Percentiles rank a stretch among this genome's conserved stretches.
phyloP scores from a whole-genome alignment of 2,113 vertebrate species.

The Aramus guarauna region DNA sequence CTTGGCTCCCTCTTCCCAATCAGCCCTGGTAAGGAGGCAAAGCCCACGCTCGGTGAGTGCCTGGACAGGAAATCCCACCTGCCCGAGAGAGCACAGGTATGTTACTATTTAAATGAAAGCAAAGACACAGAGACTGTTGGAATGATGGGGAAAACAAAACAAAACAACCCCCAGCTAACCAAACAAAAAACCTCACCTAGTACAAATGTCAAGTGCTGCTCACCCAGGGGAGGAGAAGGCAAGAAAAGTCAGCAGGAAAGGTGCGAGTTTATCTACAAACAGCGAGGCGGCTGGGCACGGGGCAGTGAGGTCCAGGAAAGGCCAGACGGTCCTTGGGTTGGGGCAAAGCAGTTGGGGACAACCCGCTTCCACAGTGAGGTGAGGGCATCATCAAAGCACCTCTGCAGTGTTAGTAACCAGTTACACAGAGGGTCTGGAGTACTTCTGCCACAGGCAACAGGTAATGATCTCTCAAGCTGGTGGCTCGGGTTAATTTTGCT shows the following conservation, averaged over 20 bases:
- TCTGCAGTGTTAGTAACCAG: rapidly evolving
- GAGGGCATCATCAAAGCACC: rapidly evolving
- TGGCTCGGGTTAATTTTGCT: neutral
- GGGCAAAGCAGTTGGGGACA: neutral
- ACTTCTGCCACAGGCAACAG: neutral
- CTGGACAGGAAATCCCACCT: neutral
- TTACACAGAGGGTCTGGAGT: rapidly evolving
- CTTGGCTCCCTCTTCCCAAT: neutral
- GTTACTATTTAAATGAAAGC: neutral
- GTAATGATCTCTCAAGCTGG: rapidly evolving
- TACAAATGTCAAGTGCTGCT: rapidly evolving
- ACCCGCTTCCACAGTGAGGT: rapidly evolving
- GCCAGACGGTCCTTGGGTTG: too few relatives aligned
- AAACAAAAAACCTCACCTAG: too few relatives aligned
- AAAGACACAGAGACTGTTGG: neutral
- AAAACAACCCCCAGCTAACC: too few relatives aligned
- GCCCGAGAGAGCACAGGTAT: neutral
- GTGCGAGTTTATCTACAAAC: rapidly evolving
- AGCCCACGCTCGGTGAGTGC: rapidly evolving
- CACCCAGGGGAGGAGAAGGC: neutral
- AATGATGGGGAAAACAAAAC: neutral
- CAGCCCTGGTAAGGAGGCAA: rapidly evolving
- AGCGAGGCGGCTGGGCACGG: rapidly evolving
- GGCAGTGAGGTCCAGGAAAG: too few relatives aligned
- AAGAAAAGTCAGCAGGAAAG: neutral